Conservation (phyloP, 2,888 invertebrate genomes). For the Invenusta paracnida region DNA sequence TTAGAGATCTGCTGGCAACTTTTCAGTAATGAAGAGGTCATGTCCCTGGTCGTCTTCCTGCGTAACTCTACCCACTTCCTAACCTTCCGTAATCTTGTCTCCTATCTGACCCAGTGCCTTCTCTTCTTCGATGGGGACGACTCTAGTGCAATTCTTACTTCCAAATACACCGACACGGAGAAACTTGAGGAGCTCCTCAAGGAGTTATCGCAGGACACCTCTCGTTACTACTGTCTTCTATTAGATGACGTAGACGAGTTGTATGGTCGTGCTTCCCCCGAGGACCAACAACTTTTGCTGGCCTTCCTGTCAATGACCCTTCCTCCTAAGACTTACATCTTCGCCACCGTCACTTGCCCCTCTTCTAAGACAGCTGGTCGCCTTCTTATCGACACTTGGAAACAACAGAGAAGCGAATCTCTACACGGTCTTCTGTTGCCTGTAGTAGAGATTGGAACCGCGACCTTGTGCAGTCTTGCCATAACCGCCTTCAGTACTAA, state of each 20-base stretch:
- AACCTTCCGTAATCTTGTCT: background rate
- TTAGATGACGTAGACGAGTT: background rate
- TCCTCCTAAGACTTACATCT: background rate
- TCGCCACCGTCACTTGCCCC: background rate
- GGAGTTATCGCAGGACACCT: background rate
- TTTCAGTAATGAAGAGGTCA: slow-evolving; percentile 11
- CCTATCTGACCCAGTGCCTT: background rate
- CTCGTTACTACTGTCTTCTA: background rate
- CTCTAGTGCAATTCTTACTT: background rate
- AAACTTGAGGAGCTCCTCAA: slow-evolving; percentile 5
- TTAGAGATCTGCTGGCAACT: slow-evolving; percentile 2
- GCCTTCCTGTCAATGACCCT: background rate
- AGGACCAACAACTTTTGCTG: background rate
- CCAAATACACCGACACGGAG: slow-evolving; percentile 4
- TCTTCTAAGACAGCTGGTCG: background rate
- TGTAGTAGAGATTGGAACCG: background rate
- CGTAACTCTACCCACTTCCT: slow-evolving; percentile 1
- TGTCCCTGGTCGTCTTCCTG: slow-evolving; percentile 10
- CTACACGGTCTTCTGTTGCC: background rate
- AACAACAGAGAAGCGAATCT: background rate
- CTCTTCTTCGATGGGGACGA: slow-evolving; percentile 16
- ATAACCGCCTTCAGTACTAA: background rate
- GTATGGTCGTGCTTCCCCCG: background rate
- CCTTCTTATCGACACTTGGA: slow-evolving; percentile 7
- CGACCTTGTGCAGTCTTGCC: background rate